These are phyloP conservation scores for Sarotherodon lohbergeri DNA, from an alignment of 2,113 vertebrate genomes.

Conservation along the genomic window DNA sequence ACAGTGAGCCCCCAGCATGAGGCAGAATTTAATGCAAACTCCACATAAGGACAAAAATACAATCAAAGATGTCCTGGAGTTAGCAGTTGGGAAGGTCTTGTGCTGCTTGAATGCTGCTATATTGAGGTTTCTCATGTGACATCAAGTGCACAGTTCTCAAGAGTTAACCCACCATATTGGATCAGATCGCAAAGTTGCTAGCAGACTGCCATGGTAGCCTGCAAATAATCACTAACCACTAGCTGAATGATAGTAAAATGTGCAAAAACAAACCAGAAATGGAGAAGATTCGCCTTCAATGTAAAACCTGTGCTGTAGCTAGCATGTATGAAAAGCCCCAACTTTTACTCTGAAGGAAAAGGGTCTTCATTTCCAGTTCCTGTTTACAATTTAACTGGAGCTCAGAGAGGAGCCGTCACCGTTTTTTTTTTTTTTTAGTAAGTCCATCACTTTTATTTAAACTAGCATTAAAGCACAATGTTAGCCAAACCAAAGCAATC, in stretches of 20 bases:
- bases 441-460: neutral
- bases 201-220: neutral
- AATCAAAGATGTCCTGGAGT: neutral
- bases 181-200: neutral
- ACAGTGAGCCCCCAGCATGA: neutral
- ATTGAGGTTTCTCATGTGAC: neutral
- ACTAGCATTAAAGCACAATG: neutral
- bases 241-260: neutral
- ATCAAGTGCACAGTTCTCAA: neutral
- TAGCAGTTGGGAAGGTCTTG: neutral
- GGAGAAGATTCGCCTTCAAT: neutral
- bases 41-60: neutral
- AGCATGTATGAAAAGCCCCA: neutral
- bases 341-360: neutral
- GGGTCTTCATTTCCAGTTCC: neutral
- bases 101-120: neutral
- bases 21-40: neutral
- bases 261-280: neutral
- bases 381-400: neutral
- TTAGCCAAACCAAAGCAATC: neutral
- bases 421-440: neutral
- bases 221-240: neutral
- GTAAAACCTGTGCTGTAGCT: rapidly evolving
- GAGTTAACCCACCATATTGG: rapidly evolving
- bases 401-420: neutral